phyloP scores from a whole-genome alignment of 2,113 vertebrate species.

The Scatophagus argus region DNA sequence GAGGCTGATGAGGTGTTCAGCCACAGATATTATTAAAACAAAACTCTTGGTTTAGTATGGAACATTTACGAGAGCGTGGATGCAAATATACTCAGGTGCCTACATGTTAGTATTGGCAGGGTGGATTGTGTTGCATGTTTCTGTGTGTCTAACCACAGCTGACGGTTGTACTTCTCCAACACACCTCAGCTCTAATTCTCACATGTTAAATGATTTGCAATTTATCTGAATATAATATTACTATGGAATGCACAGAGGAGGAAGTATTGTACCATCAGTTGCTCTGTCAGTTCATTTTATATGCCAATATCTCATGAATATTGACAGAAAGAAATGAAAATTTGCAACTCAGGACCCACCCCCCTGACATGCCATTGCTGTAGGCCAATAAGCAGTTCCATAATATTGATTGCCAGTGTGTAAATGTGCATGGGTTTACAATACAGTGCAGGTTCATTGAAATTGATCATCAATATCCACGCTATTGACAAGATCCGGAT shows the following conservation, averaged over 20 bases:
- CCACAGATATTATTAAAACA: constrained; percentile 52
- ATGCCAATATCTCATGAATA: background rate
- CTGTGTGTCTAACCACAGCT: constrained; percentile 45
- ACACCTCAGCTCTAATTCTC: constrained; percentile 45
- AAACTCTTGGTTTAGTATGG: constrained; percentile 51
- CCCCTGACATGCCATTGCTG: constrained; percentile 23
- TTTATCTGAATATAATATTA: background rate
- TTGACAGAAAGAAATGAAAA: background rate
- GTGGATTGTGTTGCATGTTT: constrained; percentile 55
- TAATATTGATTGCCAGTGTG: constrained; percentile 55
- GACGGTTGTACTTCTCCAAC: constrained; percentile 48
- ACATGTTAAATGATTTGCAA: constrained; percentile 27
- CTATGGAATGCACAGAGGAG: background rate
- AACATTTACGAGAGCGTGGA: constrained; percentile 39
- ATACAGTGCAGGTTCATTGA: constrained; percentile 58
- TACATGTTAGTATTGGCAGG: constrained; percentile 47
- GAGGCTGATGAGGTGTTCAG: constrained; percentile 23
- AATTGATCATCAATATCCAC: constrained; percentile 66
- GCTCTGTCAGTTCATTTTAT: background rate
- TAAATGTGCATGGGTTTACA: constrained; percentile 55
- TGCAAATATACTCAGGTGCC: constrained; percentile 35
- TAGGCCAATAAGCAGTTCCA: constrained; percentile 33
- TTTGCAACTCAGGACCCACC: background rate
- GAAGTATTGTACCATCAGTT: background rate
- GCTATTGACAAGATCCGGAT: constrained; percentile 50